These are phyloP conservation scores for Perizoma affinitatum DNA, from an alignment of 2,888 invertebrate species.

Conservation along the genomic window DNA sequence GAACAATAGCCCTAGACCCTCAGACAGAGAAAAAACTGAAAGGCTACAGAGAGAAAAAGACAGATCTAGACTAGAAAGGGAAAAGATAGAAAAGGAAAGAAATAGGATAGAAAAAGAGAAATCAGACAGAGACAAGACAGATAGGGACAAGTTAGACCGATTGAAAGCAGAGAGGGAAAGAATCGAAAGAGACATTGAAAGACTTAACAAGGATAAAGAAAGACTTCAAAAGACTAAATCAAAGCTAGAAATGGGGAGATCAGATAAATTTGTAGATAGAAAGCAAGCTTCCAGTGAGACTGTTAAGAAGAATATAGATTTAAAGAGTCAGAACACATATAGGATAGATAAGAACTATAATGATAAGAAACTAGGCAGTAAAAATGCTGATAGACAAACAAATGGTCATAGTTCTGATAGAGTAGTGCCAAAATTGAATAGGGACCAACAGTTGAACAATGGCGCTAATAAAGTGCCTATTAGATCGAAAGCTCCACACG, in stretches of 20 bases:
- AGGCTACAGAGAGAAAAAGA: conserved; percentile 50
- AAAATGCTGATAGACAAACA: conserved; percentile 54
- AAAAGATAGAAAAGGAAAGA: conserved; percentile 47
- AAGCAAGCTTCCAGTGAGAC: conserved; percentile 59
- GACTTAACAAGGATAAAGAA: conserved; percentile 68
- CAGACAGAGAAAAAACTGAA: conserved; percentile 54
- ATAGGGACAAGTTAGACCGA: conserved; percentile 68
- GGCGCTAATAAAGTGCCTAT: conserved; percentile 48
- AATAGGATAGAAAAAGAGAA: conserved; percentile 47
- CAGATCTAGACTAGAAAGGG: conserved; percentile 40
- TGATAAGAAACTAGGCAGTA: conserved; percentile 60
- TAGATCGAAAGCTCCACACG: conserved; percentile 50
- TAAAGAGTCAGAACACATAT: conserved; percentile 76
- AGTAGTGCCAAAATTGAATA: conserved; percentile 58
- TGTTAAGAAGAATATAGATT: conserved; percentile 71
- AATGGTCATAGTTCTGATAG: conserved; percentile 65
- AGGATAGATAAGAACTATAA: conserved; percentile 78
- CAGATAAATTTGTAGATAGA: conserved; percentile 58
- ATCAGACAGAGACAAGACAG: conserved; percentile 60
- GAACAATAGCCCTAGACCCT: conserved; percentile 55
- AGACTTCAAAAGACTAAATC: conserved; percentile 69
- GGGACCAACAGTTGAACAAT: conserved; percentile 51
- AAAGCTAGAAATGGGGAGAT: conserved; percentile 58
- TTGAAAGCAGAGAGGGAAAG: conserved; percentile 72
- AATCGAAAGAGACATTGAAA: conserved; percentile 73